These are phyloP conservation scores for Tipula lateralis DNA, from an alignment of 2,888 invertebrate species.

Conservation along the genomic window DNA sequence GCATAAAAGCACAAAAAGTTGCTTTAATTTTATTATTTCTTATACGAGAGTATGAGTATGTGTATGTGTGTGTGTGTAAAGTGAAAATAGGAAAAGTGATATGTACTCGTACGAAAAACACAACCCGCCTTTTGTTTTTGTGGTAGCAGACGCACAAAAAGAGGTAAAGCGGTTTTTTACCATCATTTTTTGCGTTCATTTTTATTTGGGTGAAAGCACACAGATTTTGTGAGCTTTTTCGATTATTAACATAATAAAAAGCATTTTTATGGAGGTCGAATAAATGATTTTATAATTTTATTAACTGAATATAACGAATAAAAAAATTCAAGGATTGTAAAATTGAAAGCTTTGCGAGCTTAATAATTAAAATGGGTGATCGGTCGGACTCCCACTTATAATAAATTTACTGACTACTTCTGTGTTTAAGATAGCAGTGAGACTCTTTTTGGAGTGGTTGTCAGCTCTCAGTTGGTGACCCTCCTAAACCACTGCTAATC, in stretches of 20 bases:
- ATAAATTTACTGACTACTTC: too few relatives aligned
- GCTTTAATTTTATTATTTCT: neutral
- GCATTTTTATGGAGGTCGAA: neutral
- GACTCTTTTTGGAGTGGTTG: too few relatives aligned
- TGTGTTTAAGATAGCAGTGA: too few relatives aligned
- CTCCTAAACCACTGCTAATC: too few relatives aligned
- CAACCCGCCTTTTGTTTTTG: neutral
- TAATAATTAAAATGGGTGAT: neutral
- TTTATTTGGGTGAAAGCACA: constrained; percentile 7
- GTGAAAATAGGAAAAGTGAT: neutral
- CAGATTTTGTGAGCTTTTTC: neutral
- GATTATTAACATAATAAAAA: neutral
- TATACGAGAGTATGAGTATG: neutral
- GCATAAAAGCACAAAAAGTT: neutral
- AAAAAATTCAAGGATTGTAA: neutral
- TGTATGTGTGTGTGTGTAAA: neutral
- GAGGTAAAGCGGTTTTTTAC: neutral
- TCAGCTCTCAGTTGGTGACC: too few relatives aligned
- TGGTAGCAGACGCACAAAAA: neutral
- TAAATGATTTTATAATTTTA: constrained; percentile 14
- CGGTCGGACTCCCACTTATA: too few relatives aligned
- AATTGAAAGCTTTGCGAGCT: neutral
- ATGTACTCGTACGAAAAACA: too few relatives aligned
- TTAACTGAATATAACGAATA: neutral
- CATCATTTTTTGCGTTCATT: neutral